Evolutionary conservation across 2,113 vertebrate species (phyloP).

Genomic region (Cettia cetti): DNA sequence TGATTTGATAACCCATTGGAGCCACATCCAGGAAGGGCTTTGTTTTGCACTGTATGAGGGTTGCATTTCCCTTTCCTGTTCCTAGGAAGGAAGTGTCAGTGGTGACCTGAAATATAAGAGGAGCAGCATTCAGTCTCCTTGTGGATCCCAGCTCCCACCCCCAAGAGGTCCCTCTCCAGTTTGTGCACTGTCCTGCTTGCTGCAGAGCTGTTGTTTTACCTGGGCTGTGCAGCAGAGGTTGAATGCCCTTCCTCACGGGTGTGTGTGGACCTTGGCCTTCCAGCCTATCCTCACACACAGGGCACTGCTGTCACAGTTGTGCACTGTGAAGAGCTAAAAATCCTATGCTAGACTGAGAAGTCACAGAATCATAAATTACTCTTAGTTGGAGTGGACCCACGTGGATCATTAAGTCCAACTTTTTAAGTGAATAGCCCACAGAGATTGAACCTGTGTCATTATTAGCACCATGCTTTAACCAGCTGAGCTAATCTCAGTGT

Average conservation of each 20-base stretch:
- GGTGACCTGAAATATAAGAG: neutral
- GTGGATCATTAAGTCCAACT: neutral
- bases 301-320: neutral
- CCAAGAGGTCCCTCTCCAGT: neutral
- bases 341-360: neutral
- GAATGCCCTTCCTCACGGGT: neutral
- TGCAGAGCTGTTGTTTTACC: neutral
- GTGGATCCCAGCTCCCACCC: neutral
- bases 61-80: neutral
- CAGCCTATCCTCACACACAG: neutral
- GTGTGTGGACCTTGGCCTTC: neutral
- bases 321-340: neutral
- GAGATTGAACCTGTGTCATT: neutral
- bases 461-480: neutral
- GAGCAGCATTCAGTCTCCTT: neutral
- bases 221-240: rapidly evolving
- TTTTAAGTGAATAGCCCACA: neutral
- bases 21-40: neutral
- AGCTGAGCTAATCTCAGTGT: neutral
- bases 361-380: neutral
- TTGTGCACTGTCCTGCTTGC: neutral
- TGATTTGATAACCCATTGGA: neutral
- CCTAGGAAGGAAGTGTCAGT: neutral
- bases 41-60: neutral
- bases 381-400: neutral